phyloP scores from a whole-genome alignment of 1,140 invertebrate species.

The Grapholita molesta region DNA sequence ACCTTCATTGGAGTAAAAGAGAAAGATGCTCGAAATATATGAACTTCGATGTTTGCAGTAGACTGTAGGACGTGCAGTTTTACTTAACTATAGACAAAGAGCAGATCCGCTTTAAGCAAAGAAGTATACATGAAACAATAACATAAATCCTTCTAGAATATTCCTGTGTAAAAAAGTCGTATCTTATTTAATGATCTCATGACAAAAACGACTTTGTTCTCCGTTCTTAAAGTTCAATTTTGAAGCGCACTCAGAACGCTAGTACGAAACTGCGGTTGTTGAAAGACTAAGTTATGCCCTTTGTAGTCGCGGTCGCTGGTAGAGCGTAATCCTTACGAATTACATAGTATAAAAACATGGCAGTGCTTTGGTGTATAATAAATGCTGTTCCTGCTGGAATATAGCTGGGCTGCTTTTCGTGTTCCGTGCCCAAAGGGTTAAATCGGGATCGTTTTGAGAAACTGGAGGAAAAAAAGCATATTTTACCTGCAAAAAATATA shows the following conservation, averaged over 20 bases:
- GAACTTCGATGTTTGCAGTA: too few relatives aligned
- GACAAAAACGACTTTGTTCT: background rate
- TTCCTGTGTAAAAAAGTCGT: background rate
- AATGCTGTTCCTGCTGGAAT: background rate
- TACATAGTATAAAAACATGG: constrained; percentile 1
- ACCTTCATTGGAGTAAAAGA: too few relatives aligned
- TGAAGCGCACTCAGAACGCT: background rate
- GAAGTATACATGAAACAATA: background rate
- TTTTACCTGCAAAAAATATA: too few relatives aligned
- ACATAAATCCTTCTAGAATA: constrained; percentile 7
- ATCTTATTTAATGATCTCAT: background rate
- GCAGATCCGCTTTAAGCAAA: background rate
- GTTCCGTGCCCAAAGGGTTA: too few relatives aligned
- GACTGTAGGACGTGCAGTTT: too few relatives aligned
- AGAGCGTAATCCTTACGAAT: background rate
- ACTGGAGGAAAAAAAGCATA: too few relatives aligned
- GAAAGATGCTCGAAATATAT: too few relatives aligned
- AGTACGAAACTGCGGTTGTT: background rate
- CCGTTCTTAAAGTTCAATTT: background rate
- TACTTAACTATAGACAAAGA: too few relatives aligned
- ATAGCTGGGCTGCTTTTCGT: too few relatives aligned
- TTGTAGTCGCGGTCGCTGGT: background rate
- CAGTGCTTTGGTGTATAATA: background rate
- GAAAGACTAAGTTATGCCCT: constrained; percentile 2
- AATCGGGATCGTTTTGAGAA: too few relatives aligned